Evolutionary conservation across 2,888 invertebrate species (phyloP), one percentile per base, ranked within the genome.

Genomic region (Rhamnusium bicolor): DNA sequence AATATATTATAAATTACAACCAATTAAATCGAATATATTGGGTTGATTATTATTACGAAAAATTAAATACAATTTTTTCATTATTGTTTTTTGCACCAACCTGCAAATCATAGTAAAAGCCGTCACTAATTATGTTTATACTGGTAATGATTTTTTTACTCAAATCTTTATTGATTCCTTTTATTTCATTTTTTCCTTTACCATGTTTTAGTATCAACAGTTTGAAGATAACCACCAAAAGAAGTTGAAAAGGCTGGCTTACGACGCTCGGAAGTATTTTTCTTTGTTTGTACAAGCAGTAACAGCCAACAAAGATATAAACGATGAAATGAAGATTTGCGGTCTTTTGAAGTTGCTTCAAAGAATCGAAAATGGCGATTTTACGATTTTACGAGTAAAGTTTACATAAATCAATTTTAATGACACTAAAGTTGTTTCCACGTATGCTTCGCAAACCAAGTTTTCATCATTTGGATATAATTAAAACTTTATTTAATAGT

Each of bases 331-430:
- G 24, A 82, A 82, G 67, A 79, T 79, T 16, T 80, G 76, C 62
- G 82, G 80, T 1, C 72, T 83, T 53, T 56, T 80, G 47, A 80
- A 73, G 61, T 58, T 82, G 24, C 68, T 83, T 14, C 72, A 82
- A n/a, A 73, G 76, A 7, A 81, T 83, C 14, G 79, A 82, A 65
- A 76, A 72, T 27, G 80, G 82, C 10, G 77, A 81, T 51, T 80
- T 81, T 69, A 53, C 60, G n/a, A 63, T 82, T 53, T 54, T 78
- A 56, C 71, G 72, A 69, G 81, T 81, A 76, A 62, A 32, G 49
- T 8, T 21, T 2, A 12, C 7, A 18, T 29, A 47, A 10, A 49
- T 32, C 27, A 14, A 29, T 5, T 14, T 16, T 6, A 4, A n/a
- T n/a, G n/a, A n/a, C n/a, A n/a, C n/a, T n/a, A n/a, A n/a, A n/a